Conservation (phyloP, 2,797 vertebrate species). For the Sciurus vulgaris region DNA sequence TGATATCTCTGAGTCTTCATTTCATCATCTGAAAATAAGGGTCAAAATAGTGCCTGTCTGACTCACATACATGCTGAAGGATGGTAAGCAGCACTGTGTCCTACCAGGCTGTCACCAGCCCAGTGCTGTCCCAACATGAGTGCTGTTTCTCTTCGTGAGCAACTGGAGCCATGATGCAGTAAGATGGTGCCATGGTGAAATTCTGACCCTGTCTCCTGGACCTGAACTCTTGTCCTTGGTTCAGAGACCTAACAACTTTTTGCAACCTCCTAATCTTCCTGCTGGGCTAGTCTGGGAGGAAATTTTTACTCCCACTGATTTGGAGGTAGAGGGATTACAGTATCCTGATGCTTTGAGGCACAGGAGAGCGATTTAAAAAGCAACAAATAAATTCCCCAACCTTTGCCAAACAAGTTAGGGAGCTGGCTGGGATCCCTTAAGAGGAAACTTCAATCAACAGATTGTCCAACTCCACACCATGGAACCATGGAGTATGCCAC, state of each 20-base stretch:
- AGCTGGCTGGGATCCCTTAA: background rate
- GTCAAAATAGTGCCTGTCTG: background rate
- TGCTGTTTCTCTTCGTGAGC: background rate
- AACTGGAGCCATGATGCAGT: background rate
- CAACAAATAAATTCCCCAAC: constrained; percentile 52
- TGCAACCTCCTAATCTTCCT: background rate
- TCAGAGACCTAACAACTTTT: background rate
- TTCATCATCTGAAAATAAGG: background rate
- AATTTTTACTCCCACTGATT: constrained; percentile 45
- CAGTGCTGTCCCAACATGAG: background rate
- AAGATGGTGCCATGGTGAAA: background rate
- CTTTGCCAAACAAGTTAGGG: constrained; percentile 42
- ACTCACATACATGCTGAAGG: background rate
- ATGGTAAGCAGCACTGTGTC: background rate
- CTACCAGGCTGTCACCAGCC: background rate
- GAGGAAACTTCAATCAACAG: constrained; percentile 23
- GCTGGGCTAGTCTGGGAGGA: background rate
- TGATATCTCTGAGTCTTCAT: background rate
- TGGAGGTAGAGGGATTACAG: constrained; percentile 15
- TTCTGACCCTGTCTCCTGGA: background rate
- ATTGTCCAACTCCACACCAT: background rate
- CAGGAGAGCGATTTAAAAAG: background rate
- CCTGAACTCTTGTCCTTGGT: background rate
- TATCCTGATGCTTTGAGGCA: constrained; percentile 20
- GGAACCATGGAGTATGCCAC: background rate